Evolutionary conservation across 2,797 vertebrate species (phyloP).

Genomic region (Lepus townsendii): DNA sequence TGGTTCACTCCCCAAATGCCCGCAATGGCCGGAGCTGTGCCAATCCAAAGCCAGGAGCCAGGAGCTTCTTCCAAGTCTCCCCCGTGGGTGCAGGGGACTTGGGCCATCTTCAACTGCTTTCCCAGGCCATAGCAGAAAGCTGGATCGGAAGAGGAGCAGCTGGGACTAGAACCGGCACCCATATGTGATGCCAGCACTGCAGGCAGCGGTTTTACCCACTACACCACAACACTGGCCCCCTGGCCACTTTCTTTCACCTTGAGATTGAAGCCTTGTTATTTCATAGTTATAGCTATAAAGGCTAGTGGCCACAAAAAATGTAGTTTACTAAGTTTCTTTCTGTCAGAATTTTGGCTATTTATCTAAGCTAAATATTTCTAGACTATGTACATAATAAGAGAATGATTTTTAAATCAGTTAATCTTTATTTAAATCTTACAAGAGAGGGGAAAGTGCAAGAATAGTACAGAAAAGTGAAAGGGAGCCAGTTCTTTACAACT

Average conservation of each 20-base stretch:
- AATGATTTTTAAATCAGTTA: neutral
- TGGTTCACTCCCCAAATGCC: too few species aligned
- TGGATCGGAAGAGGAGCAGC: too few species aligned
- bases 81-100: too few species aligned
- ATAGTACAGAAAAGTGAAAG: neutral
- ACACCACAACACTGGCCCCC: too few species aligned
- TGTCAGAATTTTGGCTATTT: slow-evolving; percentile 36
- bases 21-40: too few species aligned
- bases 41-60: too few species aligned
- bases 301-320: neutral
- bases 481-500: neutral
- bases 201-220: too few species aligned
- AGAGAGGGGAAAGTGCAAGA: neutral
- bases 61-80: too few species aligned
- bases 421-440: neutral
- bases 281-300: slow-evolving; percentile 3
- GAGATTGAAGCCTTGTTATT: neutral
- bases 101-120: too few species aligned
- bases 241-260: slow-evolving; percentile 11
- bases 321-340: slow-evolving; percentile 5
- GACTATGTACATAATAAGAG: neutral
- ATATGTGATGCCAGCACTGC: too few species aligned
- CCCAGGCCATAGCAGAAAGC: too few species aligned
- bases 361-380: slow-evolving; percentile 11
- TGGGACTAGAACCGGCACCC: too few species aligned